Percentiles rank a stretch among this genome's conserved stretches.
Conservation (phyloP, 2,113 vertebrate genomes). For the Sminthopsis crassicaudata region DNA sequence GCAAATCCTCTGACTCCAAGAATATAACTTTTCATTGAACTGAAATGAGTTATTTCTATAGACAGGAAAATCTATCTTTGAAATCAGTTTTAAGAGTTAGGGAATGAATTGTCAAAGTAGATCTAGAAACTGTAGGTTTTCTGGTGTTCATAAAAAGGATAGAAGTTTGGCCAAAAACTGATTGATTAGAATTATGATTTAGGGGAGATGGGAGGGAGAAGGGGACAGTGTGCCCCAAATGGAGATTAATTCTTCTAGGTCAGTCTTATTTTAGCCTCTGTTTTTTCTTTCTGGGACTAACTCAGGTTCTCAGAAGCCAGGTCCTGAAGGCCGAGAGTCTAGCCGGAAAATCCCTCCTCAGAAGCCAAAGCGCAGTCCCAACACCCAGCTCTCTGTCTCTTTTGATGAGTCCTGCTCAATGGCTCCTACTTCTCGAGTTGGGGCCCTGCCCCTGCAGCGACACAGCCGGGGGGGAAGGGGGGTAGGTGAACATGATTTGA, state of each 20-base stretch:
- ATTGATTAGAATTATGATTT: background rate
- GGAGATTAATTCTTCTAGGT: background rate
- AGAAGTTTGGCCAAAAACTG: background rate
- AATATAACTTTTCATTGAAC: background rate
- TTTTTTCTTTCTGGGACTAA: background rate
- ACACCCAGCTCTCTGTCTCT: slow-evolving; percentile 91
- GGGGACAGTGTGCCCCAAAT: slow-evolving; percentile 7
- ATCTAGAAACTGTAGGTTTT: slow-evolving; percentile 2
- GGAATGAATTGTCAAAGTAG: slow-evolving; percentile 2
- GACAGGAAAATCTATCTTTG: slow-evolving; percentile 34
- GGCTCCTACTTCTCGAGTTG: slow-evolving; percentile 78
- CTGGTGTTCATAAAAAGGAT: background rate
- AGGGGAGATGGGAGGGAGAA: background rate
- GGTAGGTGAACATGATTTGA: slow-evolving; percentile 76
- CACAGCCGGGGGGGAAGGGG: slow-evolving; percentile 76
- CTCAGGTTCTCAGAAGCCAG: slow-evolving; percentile 88
- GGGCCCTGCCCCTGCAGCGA: slow-evolving; percentile 80
- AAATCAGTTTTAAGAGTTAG: slow-evolving; percentile 31
- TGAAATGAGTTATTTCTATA: slow-evolving; percentile 62
- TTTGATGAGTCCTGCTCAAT: slow-evolving; percentile 77
- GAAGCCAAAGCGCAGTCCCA: slow-evolving; percentile 93
- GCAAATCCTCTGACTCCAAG: background rate
- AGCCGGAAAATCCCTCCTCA: slow-evolving; percentile 90
- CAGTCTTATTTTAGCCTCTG: background rate
- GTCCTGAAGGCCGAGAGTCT: slow-evolving; percentile 84